These are phyloP conservation scores for Lepidurus apus DNA, from an alignment of 1,140 invertebrate species.

Conservation along the genomic window DNA sequence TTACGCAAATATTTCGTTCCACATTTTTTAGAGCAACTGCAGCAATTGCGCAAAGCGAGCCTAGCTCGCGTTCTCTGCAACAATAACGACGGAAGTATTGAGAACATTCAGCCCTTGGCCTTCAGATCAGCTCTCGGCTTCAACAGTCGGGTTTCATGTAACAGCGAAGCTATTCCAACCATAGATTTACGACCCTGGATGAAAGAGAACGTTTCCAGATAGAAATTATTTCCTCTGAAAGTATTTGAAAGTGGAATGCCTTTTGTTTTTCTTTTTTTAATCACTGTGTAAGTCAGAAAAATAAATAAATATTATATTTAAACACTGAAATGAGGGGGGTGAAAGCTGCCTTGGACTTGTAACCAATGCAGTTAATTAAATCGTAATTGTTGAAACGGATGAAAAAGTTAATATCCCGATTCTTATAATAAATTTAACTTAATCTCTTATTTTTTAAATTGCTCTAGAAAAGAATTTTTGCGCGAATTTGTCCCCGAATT, in stretches of 20 bases:
- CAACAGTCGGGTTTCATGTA: neutral
- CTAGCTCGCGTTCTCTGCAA: conserved; percentile 54
- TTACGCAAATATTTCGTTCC: no score
- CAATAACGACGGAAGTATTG: conserved; percentile 50
- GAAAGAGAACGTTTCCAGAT: conserved; percentile 24
- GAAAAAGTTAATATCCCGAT: no score
- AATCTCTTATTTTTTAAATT: no score
- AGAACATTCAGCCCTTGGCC: conserved; percentile 50
- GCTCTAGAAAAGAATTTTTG: no score
- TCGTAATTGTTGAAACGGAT: no score
- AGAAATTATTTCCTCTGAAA: neutral
- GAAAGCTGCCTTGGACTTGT: no score
- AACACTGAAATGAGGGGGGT: neutral
- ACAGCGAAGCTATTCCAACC: neutral
- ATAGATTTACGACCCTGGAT: neutral
- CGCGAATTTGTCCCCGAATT: no score
- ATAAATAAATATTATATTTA: neutral
- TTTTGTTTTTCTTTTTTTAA: no score
- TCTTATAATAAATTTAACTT: no score
- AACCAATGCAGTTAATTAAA: no score
- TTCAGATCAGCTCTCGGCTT: conserved; percentile 46
- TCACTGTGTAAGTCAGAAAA: neutral
- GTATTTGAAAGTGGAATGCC: neutral
- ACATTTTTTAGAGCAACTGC: conserved; percentile 47
- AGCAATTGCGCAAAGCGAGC: conserved; percentile 52